A percentile compares a stretch with the other conserved stretches of the same genome.
phyloP scores from a whole-genome alignment of 2,797 vertebrate genomes.

The Notamacropus eugenii region DNA sequence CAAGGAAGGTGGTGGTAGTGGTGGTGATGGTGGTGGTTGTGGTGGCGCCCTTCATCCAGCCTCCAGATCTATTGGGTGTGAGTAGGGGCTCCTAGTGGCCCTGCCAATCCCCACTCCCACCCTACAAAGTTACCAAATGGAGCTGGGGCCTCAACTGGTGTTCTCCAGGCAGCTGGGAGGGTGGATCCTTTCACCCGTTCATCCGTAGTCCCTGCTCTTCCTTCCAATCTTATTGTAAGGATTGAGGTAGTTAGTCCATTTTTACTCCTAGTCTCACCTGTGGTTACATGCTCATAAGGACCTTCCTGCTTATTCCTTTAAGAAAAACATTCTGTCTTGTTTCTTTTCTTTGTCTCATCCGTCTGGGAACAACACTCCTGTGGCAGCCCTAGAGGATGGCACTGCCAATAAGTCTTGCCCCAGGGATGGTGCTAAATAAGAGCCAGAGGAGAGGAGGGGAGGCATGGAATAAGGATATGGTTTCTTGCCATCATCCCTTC shows the following conservation, averaged over 20 bases:
- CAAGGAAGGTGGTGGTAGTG: constrained; percentile 3
- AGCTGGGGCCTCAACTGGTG: constrained; percentile 31
- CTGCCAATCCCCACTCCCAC: constrained; percentile 44
- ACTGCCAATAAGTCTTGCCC: constrained; percentile 38
- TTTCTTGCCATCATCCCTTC: not conserved
- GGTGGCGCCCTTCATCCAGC: constrained; percentile 11
- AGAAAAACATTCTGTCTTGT: constrained; percentile 48
- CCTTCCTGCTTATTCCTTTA: constrained; percentile 68
- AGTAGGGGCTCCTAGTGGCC: constrained; percentile 18
- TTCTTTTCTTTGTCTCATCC: constrained; percentile 62
- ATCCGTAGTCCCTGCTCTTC: constrained; percentile 39
- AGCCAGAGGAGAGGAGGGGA: not conserved
- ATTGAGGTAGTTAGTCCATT: constrained; percentile 84
- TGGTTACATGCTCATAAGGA: constrained; percentile 59
- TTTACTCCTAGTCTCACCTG: constrained; percentile 61
- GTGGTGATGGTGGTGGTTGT: not conserved
- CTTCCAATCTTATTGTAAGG: constrained; percentile 67
- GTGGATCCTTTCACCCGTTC: not conserved
- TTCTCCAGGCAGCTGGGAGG: constrained; percentile 41
- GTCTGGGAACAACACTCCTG: constrained; percentile 59
- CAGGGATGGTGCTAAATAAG: not conserved
- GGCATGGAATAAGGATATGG: not conserved
- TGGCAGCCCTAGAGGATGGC: not conserved
- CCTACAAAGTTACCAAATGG: constrained; percentile 26
- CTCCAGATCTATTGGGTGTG: not conserved